phyloP scores from a whole-genome alignment of 2,888 invertebrate species.

The Schizotus pectinicornis region DNA sequence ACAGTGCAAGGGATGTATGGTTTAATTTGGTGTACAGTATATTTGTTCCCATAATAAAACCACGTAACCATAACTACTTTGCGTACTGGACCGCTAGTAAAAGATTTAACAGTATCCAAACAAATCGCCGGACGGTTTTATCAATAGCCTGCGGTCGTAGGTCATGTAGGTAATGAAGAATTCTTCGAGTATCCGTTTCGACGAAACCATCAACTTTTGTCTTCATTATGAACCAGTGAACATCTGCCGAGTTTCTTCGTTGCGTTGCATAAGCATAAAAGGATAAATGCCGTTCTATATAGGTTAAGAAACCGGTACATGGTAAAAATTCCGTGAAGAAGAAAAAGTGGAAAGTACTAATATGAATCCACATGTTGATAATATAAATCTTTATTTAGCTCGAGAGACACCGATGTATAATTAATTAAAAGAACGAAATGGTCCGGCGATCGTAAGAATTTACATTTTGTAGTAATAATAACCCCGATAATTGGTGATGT shows the following conservation, averaged over 20 bases:
- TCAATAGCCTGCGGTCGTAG: constrained; percentile 4
- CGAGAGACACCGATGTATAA: neutral
- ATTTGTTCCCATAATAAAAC: too few relatives aligned
- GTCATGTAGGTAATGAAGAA: neutral
- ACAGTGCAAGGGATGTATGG: too few relatives aligned
- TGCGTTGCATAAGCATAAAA: neutral
- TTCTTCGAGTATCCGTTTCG: neutral
- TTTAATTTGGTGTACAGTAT: too few relatives aligned
- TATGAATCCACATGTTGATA: neutral
- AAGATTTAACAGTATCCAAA: too few relatives aligned
- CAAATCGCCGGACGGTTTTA: neutral
- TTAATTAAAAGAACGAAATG: too few relatives aligned
- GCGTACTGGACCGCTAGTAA: neutral
- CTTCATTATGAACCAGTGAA: constrained; percentile 1
- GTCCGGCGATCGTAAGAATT: too few relatives aligned
- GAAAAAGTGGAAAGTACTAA: constrained; percentile 2
- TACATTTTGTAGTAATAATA: too few relatives aligned
- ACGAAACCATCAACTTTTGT: neutral
- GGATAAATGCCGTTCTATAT: neutral
- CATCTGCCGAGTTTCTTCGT: neutral
- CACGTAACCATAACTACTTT: neutral
- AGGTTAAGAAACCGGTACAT: constrained; percentile 20
- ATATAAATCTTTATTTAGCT: neutral
- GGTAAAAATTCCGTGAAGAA: neutral
- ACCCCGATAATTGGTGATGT: too few relatives aligned